Evolutionary conservation across 2,888 invertebrate species (phyloP), one percentile per base, ranked within the genome.

Genomic region (Venusia cambrica): DNA sequence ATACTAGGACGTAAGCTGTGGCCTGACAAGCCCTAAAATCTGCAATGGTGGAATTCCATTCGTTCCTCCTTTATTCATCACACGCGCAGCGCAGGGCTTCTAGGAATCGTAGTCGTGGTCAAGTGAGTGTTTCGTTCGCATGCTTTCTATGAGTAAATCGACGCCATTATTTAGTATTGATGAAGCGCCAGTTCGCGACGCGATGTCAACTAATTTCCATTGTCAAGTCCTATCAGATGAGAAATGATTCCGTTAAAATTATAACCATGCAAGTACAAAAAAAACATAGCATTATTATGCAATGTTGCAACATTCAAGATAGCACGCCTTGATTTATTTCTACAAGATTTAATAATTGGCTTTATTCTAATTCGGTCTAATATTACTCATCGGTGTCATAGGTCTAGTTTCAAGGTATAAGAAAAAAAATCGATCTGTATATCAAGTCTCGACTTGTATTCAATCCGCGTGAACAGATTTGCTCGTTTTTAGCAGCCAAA

Each of bases 31-130:
- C 67, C 73, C 76, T 81, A 68, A 76, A 80, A 84, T 83, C 81
- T 79, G 78, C 77, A 72, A 62, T 75, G 78, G 74, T 74, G 69
- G 69, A 78, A 87, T 87, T 77, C 83, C 70, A 57, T 43, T 56
- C 74, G 68, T 67, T 78, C 73, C 70, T 48, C 48, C 63, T 81
- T 79, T 84, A 87, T 87, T 85, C 87, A 79, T 74, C 77, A 83
- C 84, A 78, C 84, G 79, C 80, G 73, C 73, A 49, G 79, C 80
- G 73, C 73, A 49, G 47, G 48, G 56, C 45, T 87, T 84, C 85
- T 84, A 75, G 73, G 85, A 85, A 87, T 62, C 60, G 62, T 70
- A 68, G 62, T 66, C 64, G 69, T 65, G 62, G 59, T 65, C n/a
- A n/a, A n/a, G 62, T 57, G 66, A 64, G 60, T 61, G 54, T 66